Conservation (phyloP, 2,888 invertebrate genomes). For the Matsumyia berberina region DNA sequence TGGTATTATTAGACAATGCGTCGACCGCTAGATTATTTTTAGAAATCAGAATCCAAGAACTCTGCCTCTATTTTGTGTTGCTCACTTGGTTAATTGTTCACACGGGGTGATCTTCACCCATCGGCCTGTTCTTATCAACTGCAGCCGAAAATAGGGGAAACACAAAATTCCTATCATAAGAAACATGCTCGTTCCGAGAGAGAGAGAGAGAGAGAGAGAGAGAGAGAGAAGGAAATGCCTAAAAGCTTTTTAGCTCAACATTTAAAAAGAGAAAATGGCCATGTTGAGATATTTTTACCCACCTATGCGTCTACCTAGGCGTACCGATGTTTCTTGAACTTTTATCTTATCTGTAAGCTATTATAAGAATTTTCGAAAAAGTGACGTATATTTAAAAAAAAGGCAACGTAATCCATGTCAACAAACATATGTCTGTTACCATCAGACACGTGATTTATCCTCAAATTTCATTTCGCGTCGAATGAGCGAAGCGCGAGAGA, state of each 20-base stretch:
- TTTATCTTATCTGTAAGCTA: constrained; percentile 13
- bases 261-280: too few species aligned
- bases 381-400: background rate
- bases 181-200: constrained; percentile 4
- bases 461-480: too few species aligned
- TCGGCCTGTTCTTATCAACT: constrained; percentile 45
- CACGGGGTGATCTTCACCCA: constrained; percentile 59
- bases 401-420: background rate
- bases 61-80: constrained; percentile 19
- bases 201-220: background rate
- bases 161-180: constrained; percentile 20
- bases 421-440: too few species aligned
- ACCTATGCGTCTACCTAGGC: background rate
- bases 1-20: constrained; percentile 69
- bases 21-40: constrained; percentile 54
- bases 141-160: constrained; percentile 28
- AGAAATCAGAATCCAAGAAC: constrained; percentile 44
- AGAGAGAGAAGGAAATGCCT: constrained; percentile 4
- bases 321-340: background rate
- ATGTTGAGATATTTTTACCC: background rate
- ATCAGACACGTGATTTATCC: too few species aligned
- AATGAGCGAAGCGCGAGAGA: too few species aligned
- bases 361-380: background rate
- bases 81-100: constrained; percentile 32
- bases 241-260: constrained; percentile 17